phyloP scores from a whole-genome alignment of 2,888 invertebrate genomes.

The Tupiocoris notatus region DNA sequence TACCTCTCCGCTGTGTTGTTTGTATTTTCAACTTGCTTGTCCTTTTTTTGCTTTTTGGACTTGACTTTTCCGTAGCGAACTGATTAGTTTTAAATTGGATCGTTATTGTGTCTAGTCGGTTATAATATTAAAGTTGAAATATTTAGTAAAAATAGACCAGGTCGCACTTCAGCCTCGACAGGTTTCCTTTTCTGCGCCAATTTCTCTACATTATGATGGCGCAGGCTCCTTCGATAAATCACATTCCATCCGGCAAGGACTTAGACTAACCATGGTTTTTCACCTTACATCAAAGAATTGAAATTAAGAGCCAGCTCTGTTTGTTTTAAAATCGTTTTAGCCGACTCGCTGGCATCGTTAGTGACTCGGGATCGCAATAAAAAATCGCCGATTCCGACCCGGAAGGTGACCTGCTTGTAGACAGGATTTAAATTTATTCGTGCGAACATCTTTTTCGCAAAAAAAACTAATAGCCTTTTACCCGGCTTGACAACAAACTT shows the following conservation, averaged over 20 bases:
- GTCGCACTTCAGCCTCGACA: too few relatives aligned
- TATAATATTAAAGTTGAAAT: too few relatives aligned
- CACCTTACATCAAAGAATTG: not conserved
- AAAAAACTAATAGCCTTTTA: slow-evolving; percentile 5
- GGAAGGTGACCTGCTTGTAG: not conserved
- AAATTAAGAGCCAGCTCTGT: not conserved
- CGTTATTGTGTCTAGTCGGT: too few relatives aligned
- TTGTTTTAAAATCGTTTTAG: not conserved
- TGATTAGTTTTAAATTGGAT: too few relatives aligned
- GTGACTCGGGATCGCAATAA: not conserved
- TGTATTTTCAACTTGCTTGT: too few relatives aligned
- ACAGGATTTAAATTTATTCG: not conserved
- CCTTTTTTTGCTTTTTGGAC: too few relatives aligned
- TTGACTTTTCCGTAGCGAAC: too few relatives aligned
- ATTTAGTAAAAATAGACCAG: too few relatives aligned
- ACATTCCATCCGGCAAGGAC: not conserved
- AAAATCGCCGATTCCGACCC: not conserved
- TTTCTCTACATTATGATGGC: too few relatives aligned
- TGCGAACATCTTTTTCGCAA: not conserved
- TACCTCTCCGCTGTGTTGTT: too few relatives aligned
- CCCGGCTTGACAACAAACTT: slow-evolving; percentile 34
- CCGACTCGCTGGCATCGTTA: not conserved
- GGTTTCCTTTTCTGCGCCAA: too few relatives aligned
- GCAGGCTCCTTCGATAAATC: not conserved
- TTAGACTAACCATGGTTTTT: not conserved